Conservation (phyloP, 2,888 invertebrate species). For the Branchellion lobata region DNA sequence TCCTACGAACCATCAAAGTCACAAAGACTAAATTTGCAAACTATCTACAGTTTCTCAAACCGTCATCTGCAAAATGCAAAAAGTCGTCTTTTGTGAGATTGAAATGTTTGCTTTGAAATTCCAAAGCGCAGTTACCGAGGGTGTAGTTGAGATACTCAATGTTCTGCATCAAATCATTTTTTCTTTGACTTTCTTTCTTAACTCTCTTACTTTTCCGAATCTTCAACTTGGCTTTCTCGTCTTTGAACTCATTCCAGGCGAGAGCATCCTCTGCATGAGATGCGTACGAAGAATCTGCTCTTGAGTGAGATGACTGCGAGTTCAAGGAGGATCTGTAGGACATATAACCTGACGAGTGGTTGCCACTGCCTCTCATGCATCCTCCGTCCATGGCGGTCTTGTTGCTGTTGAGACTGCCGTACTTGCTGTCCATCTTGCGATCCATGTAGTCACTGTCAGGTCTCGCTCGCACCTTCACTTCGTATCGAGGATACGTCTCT, state of each 20-base stretch:
- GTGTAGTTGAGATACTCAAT: slow-evolving; percentile 10
- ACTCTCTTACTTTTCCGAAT: neutral
- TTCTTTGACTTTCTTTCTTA: neutral
- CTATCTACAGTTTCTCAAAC: neutral
- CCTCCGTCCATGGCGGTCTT: slow-evolving; percentile 8
- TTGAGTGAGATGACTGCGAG: neutral
- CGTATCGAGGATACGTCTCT: neutral
- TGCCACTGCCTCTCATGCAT: slow-evolving; percentile 5
- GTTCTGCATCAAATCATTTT: neutral
- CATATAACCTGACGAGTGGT: slow-evolving; percentile 11
- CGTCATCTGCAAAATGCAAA: neutral
- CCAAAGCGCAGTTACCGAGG: neutral
- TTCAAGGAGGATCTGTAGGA: neutral
- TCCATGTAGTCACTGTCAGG: slow-evolving; percentile 16
- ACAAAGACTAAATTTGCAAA: too few species aligned
- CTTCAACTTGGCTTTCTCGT: neutral
- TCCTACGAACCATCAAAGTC: neutral
- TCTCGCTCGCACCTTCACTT: slow-evolving; percentile 16
- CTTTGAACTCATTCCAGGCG: neutral
- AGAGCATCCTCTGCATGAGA: neutral
- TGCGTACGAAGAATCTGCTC: neutral
- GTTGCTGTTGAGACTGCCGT: neutral
- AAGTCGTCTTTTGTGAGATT: neutral
- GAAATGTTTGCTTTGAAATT: slow-evolving; percentile 10
- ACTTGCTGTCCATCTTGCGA: neutral